Evolutionary conservation across 2,113 vertebrate genomes (phyloP).

Genomic region (Brevimyrus niger): DNA sequence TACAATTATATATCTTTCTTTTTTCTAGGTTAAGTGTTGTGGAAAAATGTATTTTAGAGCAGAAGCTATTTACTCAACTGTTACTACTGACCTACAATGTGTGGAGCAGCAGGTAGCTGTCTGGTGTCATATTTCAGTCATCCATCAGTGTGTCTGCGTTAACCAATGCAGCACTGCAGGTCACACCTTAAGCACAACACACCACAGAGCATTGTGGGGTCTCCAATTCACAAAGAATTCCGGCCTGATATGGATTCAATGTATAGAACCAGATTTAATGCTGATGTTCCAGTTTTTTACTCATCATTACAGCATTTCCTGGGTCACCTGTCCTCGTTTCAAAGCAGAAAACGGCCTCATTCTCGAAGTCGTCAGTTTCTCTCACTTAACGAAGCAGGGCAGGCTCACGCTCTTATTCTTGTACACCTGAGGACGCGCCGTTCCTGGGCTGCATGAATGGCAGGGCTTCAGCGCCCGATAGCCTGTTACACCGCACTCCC

Average conservation of each 20-base stretch:
- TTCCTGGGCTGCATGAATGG: not conserved
- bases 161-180: not conserved
- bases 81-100: not conserved
- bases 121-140: not conserved
- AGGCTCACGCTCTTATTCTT: not conserved
- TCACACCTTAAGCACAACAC: not conserved
- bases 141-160: not conserved
- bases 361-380: not conserved
- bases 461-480: not conserved
- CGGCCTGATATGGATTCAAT: not conserved
- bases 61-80: not conserved
- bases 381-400: not conserved
- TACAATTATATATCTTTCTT: not conserved
- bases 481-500: not conserved
- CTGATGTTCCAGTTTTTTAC: not conserved
- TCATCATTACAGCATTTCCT: not conserved
- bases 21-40: not conserved
- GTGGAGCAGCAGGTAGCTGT: not conserved
- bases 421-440: too few species aligned
- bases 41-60: not conserved
- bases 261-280: not conserved
- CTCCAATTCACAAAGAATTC: not conserved
- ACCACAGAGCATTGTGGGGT: not conserved
- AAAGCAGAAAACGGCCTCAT: not conserved
- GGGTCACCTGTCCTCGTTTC: not conserved